A percentile compares a stretch with the other conserved stretches of the same genome.
These are phyloP conservation scores for Unio delphinus DNA, from an alignment of 2,888 invertebrate genomes.

Conservation along the genomic window DNA sequence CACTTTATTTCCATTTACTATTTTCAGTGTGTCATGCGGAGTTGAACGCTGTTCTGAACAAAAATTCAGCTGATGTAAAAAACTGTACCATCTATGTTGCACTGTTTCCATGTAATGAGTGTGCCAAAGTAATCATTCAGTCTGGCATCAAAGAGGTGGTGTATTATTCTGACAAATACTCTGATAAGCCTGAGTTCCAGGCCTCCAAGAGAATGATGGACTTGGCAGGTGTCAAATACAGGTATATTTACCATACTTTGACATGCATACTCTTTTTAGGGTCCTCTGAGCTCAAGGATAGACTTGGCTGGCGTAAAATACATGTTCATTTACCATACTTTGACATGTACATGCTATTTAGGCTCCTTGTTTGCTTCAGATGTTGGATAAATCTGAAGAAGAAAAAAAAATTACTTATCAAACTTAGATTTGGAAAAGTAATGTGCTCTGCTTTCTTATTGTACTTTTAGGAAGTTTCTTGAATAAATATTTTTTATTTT, in stretches of 20 bases:
- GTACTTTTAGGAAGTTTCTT: too few species aligned
- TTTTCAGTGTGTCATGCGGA: constrained; percentile 95
- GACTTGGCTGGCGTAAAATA: too few species aligned
- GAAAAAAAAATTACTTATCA: too few species aligned
- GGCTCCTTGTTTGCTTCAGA: too few species aligned
- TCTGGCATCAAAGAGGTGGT: constrained; percentile 82
- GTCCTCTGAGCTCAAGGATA: too few species aligned
- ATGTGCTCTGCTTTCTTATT: too few species aligned
- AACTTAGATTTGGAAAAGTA: too few species aligned
- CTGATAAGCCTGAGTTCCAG: constrained; percentile 78
- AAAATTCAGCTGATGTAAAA: constrained; percentile 83
- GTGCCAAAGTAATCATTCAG: constrained; percentile 96
- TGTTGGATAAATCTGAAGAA: too few species aligned
- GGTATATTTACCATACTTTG: constrained; percentile 8
- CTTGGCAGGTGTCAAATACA: constrained; percentile 81
- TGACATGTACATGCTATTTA: too few species aligned
- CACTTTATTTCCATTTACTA: not conserved
- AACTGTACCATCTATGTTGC: constrained; percentile 90
- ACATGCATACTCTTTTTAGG: too few species aligned
- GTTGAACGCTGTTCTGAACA: constrained; percentile 96
- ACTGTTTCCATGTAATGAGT: constrained; percentile 97
- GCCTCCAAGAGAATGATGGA: constrained; percentile 89
- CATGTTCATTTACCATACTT: too few species aligned
- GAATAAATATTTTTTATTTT: too few species aligned
- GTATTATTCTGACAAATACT: constrained; percentile 88